Evolutionary conservation across 2,888 invertebrate species (phyloP), one percentile per base, ranked within the genome.

Genomic region (Xestoiulus laeticollis): DNA sequence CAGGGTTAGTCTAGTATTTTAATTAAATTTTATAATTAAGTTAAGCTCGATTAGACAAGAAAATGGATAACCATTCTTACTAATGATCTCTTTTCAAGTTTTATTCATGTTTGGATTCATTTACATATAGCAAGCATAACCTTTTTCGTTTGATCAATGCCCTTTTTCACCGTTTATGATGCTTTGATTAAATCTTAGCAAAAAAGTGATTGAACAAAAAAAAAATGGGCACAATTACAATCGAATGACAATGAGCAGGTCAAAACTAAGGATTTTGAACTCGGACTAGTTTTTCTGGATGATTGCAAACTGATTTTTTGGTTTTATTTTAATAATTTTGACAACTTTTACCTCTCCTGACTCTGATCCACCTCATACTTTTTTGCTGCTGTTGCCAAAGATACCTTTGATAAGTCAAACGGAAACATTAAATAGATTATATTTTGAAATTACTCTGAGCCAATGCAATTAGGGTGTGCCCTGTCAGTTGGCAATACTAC

Each of bases 401-500:
- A 85, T 85, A 85, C 78, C 78, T 78, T 38, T 30, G 85, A 85
- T 85, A 85, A 85, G 85, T 85, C 43, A 85, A 85, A 85, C 85
- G 85, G 85, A 85, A 85, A 85, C 85, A 85, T 85, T 85, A 85
- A 85, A 85, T 85, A 43, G 85, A 85, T 85, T 85, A 85, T 85
- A 78, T 78, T 78, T 85, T 85, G 85, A 85, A 85, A 85, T 85
- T 85, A 38, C 44, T 85, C 43, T 85, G 22, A 85, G 44, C 85
- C 38, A 16, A 44, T 38, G 44, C 85, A 85, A 44, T 85, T 85
- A 38, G 85, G 85, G 85, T 43, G 85, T 44, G 85, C 44, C 44
- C 44, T 43, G 85, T 85, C 85, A 85, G 33, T 14, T 38, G 22
- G 85, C 85, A 43, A 4, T 68, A 78, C 78, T 78, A 78, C 30